A percentile compares a stretch with the other conserved stretches of the same genome.
These are phyloP conservation scores for Lepus europaeus DNA, from an alignment of 2,113 vertebrate species.

Conservation along the genomic window DNA sequence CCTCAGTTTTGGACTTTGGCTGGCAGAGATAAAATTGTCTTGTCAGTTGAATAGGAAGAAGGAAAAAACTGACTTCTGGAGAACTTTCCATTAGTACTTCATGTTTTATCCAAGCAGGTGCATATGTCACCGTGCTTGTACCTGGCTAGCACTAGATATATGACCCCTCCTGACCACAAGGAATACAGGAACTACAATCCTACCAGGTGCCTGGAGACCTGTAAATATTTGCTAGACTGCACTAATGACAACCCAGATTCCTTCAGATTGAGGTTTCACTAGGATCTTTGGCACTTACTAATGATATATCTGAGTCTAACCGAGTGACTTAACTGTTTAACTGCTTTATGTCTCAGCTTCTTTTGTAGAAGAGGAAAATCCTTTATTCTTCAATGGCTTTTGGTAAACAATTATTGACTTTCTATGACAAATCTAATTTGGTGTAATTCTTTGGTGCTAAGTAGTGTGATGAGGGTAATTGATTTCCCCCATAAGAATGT, in stretches of 20 bases:
- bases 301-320: neutral
- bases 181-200: neutral
- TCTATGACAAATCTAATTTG: neutral
- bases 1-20: neutral
- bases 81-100: accelerated
- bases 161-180: accelerated
- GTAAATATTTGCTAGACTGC: neutral
- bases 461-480: neutral
- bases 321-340: neutral
- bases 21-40: neutral
- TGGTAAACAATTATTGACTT: neutral
- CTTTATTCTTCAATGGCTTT: neutral
- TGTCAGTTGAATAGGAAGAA: neutral
- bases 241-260: neutral
- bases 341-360: neutral
- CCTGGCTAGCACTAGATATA: neutral
- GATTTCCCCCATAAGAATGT: neutral
- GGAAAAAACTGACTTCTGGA: neutral
- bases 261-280: neutral
- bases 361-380: neutral
- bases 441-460: neutral
- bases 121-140: neutral
- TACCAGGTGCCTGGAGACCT: accelerated
- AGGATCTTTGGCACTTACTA: neutral
- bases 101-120: neutral